phyloP scores from a whole-genome alignment of 2,797 vertebrate species.

The Myripristis murdjan region DNA sequence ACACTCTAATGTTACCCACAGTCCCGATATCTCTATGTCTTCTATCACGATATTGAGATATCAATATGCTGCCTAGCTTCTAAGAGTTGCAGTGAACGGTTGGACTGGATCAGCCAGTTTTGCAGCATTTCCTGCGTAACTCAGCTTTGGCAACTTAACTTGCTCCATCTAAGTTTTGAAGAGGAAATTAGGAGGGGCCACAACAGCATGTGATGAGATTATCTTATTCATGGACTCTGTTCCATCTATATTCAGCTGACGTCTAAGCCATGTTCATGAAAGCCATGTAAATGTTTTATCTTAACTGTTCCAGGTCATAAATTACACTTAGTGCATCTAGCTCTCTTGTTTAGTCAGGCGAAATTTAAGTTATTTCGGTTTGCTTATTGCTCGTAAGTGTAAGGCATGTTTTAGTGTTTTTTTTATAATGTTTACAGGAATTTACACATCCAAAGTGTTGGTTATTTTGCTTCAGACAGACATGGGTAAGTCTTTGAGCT shows the following conservation, averaged over 20 bases:
- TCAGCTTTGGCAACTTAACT: too few relatives aligned
- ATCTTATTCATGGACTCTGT: neutral
- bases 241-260: neutral
- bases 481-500: constrained; percentile 10
- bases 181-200: too few relatives aligned
- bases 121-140: too few relatives aligned
- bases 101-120: too few relatives aligned
- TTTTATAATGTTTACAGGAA: neutral
- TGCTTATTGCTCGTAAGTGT: neutral
- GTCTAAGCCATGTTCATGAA: constrained; percentile 30
- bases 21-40: too few relatives aligned
- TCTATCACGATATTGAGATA: too few relatives aligned
- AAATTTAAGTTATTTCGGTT: neutral
- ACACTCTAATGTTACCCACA: too few relatives aligned
- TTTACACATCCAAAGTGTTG: neutral
- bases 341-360: neutral
- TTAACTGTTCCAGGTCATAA: neutral
- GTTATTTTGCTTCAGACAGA: constrained; percentile 20
- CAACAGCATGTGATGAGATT: too few relatives aligned
- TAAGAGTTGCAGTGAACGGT: too few relatives aligned
- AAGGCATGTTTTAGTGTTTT: neutral
- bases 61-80: too few relatives aligned
- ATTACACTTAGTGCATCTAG: neutral
- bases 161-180: too few relatives aligned
- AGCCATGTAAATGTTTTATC: neutral